phyloP scores from a whole-genome alignment of 2,113 vertebrate species.

The Leucopternis melanops region DNA sequence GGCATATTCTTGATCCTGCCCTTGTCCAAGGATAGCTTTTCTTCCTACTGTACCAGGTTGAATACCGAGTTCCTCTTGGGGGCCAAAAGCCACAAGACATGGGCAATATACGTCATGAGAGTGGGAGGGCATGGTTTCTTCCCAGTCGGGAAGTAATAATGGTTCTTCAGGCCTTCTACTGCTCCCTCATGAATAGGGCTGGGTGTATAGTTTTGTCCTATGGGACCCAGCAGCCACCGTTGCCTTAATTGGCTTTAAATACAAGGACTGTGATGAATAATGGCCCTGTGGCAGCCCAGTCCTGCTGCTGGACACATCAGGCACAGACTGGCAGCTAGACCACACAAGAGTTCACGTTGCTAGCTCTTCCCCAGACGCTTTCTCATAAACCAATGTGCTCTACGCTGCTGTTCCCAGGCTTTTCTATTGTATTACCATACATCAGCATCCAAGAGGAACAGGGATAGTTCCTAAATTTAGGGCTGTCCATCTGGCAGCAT shows the following conservation, averaged over 20 bases:
- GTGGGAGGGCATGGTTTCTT: not conserved
- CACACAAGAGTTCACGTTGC: not conserved
- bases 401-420: not conserved
- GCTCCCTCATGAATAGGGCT: not conserved
- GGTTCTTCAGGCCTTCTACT: not conserved
- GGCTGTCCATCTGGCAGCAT: not conserved
- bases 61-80: not conserved
- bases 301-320: rapidly evolving
- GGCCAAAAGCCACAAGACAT: not conserved
- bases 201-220: not conserved
- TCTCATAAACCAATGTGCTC: not conserved
- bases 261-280: not conserved
- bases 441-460: not conserved
- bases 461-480: not conserved
- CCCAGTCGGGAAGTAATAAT: not conserved
- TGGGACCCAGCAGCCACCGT: not conserved
- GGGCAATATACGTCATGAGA: not conserved
- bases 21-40: not conserved
- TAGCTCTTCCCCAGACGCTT: not conserved
- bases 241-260: not conserved
- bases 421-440: not conserved
- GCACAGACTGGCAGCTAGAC: not conserved
- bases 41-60: not conserved
- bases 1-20: not conserved
- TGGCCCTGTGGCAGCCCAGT: not conserved